Evolutionary conservation across 2,888 invertebrate species (phyloP).

Genomic region (Stegophylla sp.): DNA sequence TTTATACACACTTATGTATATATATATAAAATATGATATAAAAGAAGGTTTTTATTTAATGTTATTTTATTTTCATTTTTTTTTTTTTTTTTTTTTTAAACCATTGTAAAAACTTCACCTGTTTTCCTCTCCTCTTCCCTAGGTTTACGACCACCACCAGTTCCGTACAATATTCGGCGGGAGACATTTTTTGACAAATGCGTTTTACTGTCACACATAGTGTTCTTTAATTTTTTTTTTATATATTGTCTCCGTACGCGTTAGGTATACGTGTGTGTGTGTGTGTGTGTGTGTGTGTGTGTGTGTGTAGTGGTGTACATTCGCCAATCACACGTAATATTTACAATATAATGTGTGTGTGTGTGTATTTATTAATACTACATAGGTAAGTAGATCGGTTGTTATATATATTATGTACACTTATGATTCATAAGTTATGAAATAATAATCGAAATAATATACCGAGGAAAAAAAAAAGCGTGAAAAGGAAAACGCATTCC

Average conservation of each 20-base stretch:
- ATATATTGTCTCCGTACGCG: too few species aligned
- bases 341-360: background rate
- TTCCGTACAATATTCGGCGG: background rate
- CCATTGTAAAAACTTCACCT: slow-evolving; percentile 45
- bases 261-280: background rate
- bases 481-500: slow-evolving; percentile 58
- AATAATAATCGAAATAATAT: slow-evolving; percentile 46
- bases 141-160: background rate
- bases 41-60: slow-evolving; percentile 32
- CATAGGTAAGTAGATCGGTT: background rate
- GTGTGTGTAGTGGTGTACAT: background rate
- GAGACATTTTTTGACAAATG: background rate
- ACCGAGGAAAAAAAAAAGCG: slow-evolving; percentile 51
- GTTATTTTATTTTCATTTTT: slow-evolving; percentile 13
- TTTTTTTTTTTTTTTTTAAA: background rate
- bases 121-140: background rate
- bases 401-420: background rate
- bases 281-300: background rate
- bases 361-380: background rate
- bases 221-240: too few species aligned
- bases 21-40: background rate
- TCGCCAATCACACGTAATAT: background rate
- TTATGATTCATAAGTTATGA: too few species aligned
- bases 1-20: background rate
- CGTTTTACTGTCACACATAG: too few species aligned